Conservation (phyloP, 2,113 vertebrate species). For the Mugil cephalus region DNA sequence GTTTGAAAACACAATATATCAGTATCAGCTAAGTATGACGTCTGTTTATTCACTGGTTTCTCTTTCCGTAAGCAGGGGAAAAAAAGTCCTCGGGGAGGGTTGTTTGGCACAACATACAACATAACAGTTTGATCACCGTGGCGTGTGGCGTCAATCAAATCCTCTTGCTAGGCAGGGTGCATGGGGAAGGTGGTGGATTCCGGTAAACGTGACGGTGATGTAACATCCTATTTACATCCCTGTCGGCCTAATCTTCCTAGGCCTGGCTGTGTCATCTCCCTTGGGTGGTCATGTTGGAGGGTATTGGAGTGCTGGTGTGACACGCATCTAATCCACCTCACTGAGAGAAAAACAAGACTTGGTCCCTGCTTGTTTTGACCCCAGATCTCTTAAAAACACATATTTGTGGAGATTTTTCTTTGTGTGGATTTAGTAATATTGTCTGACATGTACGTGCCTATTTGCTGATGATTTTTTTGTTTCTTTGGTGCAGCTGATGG, state of each 20-base stretch:
- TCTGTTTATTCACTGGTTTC: background rate
- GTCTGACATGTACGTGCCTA: background rate
- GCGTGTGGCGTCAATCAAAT: conserved; percentile 39
- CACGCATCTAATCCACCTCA: conserved; percentile 55
- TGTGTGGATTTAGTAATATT: background rate
- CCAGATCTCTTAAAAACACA: background rate
- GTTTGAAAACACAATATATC: background rate
- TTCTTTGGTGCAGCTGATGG: background rate
- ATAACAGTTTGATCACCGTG: conserved; percentile 14
- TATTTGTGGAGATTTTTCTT: background rate
- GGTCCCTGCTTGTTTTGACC: background rate
- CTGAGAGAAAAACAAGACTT: conserved; percentile 28
- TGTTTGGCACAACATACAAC: conserved; percentile 2
- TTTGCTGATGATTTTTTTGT: conserved; percentile 1
- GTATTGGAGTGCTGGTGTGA: conserved; percentile 17
- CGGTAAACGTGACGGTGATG: conserved; percentile 67
- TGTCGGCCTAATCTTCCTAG: conserved; percentile 66
- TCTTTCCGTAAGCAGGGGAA: background rate
- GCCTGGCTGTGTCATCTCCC: conserved; percentile 68
- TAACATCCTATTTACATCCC: conserved; percentile 80
- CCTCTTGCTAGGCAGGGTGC: conserved; percentile 41
- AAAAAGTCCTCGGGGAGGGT: background rate
- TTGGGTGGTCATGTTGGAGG: conserved; percentile 54
- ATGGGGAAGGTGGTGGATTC: conserved; percentile 40
- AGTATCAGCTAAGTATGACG: background rate